Percentiles rank a stretch among this genome's conserved stretches.
Evolutionary conservation across 2,888 invertebrate genomes (phyloP).

Genomic region (Microctonus brassicae): DNA sequence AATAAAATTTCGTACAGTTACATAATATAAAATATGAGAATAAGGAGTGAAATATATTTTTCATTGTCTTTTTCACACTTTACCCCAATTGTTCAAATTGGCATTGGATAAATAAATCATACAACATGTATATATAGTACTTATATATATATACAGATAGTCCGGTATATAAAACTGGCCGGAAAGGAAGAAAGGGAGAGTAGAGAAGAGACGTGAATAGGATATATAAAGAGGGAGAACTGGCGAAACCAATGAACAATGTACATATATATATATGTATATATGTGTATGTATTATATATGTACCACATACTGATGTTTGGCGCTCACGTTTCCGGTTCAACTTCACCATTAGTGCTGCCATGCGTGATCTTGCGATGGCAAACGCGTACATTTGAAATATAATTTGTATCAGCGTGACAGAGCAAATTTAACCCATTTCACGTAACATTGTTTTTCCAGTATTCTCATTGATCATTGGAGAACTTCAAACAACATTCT

Average conservation of each 20-base stretch:
- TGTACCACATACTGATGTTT: constrained; percentile 33
- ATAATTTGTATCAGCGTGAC: constrained; percentile 29
- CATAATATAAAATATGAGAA: neutral
- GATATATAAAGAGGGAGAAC: neutral
- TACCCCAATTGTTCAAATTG: neutral
- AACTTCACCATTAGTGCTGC: constrained; percentile 35
- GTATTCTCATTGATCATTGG: neutral
- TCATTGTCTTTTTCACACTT: neutral
- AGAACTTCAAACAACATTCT: neutral
- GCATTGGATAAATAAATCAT: neutral
- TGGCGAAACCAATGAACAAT: neutral
- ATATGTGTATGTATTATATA: too few species aligned
- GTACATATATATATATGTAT: neutral
- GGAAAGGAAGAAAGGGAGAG: neutral
- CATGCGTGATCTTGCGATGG: constrained; percentile 41
- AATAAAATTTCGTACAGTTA: neutral
- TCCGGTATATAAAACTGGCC: neutral
- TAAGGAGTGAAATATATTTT: neutral
- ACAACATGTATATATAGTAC: neutral
- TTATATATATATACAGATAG: too few species aligned
- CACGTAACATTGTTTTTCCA: neutral
- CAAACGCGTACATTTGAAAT: constrained; percentile 43
- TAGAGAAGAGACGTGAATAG: neutral
- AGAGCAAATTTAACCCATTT: neutral
- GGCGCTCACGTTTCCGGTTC: constrained; percentile 42